These are phyloP conservation scores for Otolemur garnettii DNA, from an alignment of 2,113 vertebrate genomes.

Conservation along the genomic window DNA sequence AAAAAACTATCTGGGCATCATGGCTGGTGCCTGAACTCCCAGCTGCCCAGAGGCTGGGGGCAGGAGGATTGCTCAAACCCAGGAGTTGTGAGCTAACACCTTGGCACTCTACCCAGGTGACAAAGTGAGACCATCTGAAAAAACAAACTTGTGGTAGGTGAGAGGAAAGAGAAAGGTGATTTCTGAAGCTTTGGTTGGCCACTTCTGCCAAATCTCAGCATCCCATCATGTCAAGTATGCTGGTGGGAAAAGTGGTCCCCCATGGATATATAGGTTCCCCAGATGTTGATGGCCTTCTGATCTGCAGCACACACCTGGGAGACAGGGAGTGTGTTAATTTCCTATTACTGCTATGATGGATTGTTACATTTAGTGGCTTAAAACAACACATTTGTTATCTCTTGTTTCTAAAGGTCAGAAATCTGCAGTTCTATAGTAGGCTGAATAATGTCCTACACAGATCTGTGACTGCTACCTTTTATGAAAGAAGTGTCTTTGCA, in stretches of 20 bases:
- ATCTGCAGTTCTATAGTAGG: background rate
- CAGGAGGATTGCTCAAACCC: no score
- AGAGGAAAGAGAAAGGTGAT: conserved; percentile 5
- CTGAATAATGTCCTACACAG: background rate
- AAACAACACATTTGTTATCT: background rate
- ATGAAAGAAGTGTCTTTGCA: background rate
- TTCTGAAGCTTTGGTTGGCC: background rate
- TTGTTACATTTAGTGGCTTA: background rate
- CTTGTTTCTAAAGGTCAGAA: background rate
- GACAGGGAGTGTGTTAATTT: background rate
- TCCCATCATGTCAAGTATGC: background rate
- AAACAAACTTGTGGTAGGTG: background rate
- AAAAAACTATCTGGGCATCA: no score
- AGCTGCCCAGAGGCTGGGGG: no score
- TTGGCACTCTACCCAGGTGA: no score
- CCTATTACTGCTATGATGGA: background rate
- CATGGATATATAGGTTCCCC: background rate
- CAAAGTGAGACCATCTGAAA: no score
- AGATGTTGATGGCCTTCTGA: background rate
- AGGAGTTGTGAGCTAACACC: no score
- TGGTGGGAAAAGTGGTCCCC: background rate
- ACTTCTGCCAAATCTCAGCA: background rate
- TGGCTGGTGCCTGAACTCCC: no score
- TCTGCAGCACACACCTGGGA: background rate
- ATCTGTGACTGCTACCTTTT: background rate